Evolutionary conservation across 1,140 invertebrate genomes (phyloP), one percentile per base, ranked within the genome.

Genomic region (Euschistus heros): DNA sequence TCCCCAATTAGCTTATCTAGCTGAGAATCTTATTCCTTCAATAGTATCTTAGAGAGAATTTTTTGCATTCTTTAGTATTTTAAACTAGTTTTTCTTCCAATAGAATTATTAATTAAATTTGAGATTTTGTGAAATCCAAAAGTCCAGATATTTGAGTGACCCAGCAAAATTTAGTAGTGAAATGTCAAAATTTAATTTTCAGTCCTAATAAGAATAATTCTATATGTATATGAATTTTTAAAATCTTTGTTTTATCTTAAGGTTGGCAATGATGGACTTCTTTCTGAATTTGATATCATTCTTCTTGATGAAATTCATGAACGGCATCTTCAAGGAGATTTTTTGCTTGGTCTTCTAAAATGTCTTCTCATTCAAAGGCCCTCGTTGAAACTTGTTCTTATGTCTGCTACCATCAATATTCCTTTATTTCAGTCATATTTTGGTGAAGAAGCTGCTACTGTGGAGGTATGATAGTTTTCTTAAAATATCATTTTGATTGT

Each of bases 391-490:
- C 77, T 99, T 7, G 86, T 99, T 18, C 81, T 99, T 0, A 99
- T 99, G 97, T 98, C 94, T 7, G 97, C 97, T 15, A 99, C 97
- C 2, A 98, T 99, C 47, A 99, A 99, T 77, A 88, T 98, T 50
- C 80, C 94, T 69, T 78, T 98, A 1, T 99, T 98, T 77, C 82
- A 83, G 68, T 79, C 85, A 67, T 99, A 96, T 77, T 99, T 98
- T 78, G 75, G 84, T 46, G 80, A 87, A 67, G 86, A 89, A 74
- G 88, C 88, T 46, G 82, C 83, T 69, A 81, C 95, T 55, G 86
- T 97, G 70, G 82, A 94, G 78, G 86, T 87, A 75, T 70, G 26
- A 62, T 42, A 4, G 33, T 37, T n/a, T n/a, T 20, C 14, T 61
- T 26, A 30, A 10, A 24, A 14, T 7, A 14, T 61, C 10, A 13